Evolutionary conservation across 2,797 vertebrate species (phyloP), one percentile per base, ranked within the genome.

Genomic region (Phoeniculus purpureus): DNA sequence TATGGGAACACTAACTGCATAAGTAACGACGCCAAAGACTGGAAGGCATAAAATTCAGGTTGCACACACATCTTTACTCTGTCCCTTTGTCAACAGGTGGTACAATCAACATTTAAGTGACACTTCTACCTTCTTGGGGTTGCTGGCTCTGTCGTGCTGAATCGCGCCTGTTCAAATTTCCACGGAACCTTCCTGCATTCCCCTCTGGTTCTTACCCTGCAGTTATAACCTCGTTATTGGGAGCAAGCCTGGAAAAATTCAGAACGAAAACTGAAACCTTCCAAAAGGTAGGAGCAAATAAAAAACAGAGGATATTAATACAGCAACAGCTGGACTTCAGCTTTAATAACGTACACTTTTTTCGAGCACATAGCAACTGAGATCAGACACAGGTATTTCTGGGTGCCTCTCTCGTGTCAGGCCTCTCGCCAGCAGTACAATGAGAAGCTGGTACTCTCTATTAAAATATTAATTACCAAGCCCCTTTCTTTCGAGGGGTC

Each of bases 271-370:
- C 92, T 9, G 82, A 96, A 94, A 95, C 95, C 94, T 87, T 96
- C 90, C 79, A 93, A 95, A 96, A 96, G 93, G 94, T 95, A 93
- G 87, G 92, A 93, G 91, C 94, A 96, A 95, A 95, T 96, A 96
- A 94, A 96, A 95, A 95, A 5, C 95, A 95, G 95, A 94, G 94
- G 91, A 96, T 96, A 94, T 95, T 96, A 94, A 96, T 94, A 95
- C 15, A 94, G 93, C 80, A 92, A 73, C 95, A 94, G 90, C 91
- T 95, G 92, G 94, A 91, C 88, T 94, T 95, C 88, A 87, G 80
- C 83, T 91, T 87, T 82, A 93, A 90, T 92, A 93, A 92, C 29
- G 50, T 87, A 12, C 92, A 81, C 90, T 85, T 90, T 52, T 90
- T 87, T 85, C 81, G 68, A 82, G 81, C 79, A 94, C 19, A 3